These are phyloP conservation scores for Aplysia californica DNA, from an alignment of 1,140 invertebrate species.

Conservation along the genomic window DNA sequence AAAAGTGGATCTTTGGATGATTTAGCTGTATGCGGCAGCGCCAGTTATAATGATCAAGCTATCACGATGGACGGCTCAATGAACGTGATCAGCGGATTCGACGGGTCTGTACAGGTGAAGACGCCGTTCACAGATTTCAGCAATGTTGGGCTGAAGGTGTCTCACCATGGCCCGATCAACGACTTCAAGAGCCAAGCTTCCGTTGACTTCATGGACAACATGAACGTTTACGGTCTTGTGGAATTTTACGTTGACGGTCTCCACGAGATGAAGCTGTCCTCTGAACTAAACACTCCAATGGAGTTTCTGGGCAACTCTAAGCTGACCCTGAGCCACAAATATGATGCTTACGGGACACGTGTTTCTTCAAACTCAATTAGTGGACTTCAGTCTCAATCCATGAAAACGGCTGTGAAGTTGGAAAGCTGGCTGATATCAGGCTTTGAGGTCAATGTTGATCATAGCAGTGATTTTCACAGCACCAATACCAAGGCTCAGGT, in stretches of 20 bases:
- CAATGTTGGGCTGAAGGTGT: conserved; percentile 11
- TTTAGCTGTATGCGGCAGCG: not conserved
- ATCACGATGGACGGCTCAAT: not conserved
- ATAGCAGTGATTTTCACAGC: not conserved
- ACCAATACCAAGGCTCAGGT: not conserved
- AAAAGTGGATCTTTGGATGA: conserved; percentile 10
- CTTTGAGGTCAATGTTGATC: not conserved
- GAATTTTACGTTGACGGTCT: conserved; percentile 1
- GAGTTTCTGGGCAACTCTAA: not conserved
- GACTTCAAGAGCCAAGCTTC: conserved; percentile 18
- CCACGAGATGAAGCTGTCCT: not conserved
- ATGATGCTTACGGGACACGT: not conserved
- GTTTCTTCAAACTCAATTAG: no score
- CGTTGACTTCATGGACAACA: conserved; percentile 25
- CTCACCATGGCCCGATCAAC: conserved; percentile 19
- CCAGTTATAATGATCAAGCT: not conserved
- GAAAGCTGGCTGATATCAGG: not conserved
- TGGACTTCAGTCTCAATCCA: not conserved
- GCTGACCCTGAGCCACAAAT: conserved; percentile 2
- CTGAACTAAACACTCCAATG: not conserved
- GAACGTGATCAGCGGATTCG: not conserved
- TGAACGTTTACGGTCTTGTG: conserved; percentile 17
- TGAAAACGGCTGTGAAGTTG: not conserved
- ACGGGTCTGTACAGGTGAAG: not conserved
- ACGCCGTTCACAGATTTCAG: conserved; percentile 36